Evolutionary conservation across 2,113 vertebrate genomes (phyloP).

Genomic region (Cottus gobio): DNA sequence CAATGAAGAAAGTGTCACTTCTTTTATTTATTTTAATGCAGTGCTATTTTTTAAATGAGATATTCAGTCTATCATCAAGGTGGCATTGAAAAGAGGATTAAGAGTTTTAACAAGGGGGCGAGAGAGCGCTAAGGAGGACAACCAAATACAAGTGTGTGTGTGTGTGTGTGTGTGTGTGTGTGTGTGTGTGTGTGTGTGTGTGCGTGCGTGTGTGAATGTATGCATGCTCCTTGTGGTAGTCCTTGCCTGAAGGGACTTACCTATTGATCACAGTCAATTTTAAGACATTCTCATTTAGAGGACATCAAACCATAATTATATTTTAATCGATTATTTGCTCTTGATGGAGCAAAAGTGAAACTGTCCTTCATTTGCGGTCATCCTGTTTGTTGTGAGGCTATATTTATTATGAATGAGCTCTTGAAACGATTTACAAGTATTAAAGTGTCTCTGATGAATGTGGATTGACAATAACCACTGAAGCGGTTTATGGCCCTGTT

Average conservation of each 20-base stretch:
- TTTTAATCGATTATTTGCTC: slow-evolving; percentile 60
- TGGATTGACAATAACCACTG: no score
- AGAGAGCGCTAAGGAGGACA: neutral
- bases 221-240: slow-evolving; percentile 29
- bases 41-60: slow-evolving; percentile 1
- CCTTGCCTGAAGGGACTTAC: slow-evolving; percentile 64
- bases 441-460: neutral
- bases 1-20: neutral
- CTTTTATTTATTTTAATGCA: neutral
- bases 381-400: neutral
- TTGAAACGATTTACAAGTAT: neutral
- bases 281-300: slow-evolving; percentile 24
- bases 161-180: no score
- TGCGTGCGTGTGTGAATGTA: slow-evolving; percentile 36
- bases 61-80: slow-evolving; percentile 45
- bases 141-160: slow-evolving; percentile 46
- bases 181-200: neutral
- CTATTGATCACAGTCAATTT: slow-evolving; percentile 64
- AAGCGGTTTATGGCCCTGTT: no score
- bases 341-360: slow-evolving; percentile 26
- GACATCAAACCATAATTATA: slow-evolving; percentile 57
- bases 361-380: slow-evolving; percentile 57
- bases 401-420: neutral
- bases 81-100: slow-evolving; percentile 32
- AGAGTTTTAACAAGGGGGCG: slow-evolving; percentile 21